phyloP scores from a whole-genome alignment of 2,888 invertebrate genomes.

The Nudaria mundana region DNA sequence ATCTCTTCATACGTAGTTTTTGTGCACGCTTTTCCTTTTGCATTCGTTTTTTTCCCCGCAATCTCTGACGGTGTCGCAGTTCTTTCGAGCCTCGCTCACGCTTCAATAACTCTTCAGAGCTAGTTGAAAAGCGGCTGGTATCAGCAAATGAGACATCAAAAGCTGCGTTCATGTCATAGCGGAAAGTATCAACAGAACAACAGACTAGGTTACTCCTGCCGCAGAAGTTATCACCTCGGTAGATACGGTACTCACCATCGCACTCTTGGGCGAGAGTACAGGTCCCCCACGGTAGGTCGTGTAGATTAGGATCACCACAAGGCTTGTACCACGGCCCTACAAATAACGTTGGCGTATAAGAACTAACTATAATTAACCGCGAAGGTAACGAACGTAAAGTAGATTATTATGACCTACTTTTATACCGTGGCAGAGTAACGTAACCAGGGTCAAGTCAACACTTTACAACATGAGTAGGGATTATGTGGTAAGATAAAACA shows the following conservation, averaged over 20 bases:
- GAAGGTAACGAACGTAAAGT: too few species aligned
- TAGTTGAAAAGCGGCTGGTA: background rate
- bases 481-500: too few species aligned
- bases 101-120: background rate
- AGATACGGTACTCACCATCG: slow-evolving; percentile 18
- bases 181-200: slow-evolving; percentile 1
- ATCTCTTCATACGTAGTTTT: slow-evolving; percentile 3
- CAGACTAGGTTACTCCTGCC: slow-evolving; percentile 1
- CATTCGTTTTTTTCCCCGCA: background rate
- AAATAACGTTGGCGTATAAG: too few species aligned
- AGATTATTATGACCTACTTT: too few species aligned
- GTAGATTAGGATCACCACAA: slow-evolving; percentile 7
- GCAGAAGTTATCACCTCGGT: slow-evolving; percentile 13
- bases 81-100: background rate
- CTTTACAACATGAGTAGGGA: too few species aligned
- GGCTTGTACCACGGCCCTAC: slow-evolving; percentile 6
- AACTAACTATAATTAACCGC: too few species aligned
- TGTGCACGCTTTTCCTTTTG: background rate
- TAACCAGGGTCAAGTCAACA: too few species aligned
- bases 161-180: slow-evolving; percentile 9
- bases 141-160: slow-evolving; percentile 9
- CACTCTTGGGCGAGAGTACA: slow-evolving; percentile 14
- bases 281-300: slow-evolving; percentile 13
- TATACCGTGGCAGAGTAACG: too few species aligned
- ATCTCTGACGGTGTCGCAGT: background rate